Evolutionary conservation across 2,888 invertebrate species (phyloP).

Genomic region (Metallyticus violacea): DNA sequence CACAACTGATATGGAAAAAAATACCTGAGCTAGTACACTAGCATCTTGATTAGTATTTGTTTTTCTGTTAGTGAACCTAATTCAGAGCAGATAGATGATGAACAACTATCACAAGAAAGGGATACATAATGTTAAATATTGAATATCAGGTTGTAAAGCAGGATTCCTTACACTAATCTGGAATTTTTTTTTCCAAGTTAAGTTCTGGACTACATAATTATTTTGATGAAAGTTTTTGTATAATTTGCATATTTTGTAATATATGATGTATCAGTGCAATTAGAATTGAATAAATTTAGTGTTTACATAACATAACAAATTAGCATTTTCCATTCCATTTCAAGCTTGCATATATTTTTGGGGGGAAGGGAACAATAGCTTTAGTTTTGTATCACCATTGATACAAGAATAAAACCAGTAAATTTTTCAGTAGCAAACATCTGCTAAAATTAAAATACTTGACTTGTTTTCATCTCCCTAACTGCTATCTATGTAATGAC

Average conservation of each 20-base stretch:
- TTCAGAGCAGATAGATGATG: too few species aligned
- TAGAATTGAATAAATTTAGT: neutral
- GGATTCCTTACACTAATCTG: neutral
- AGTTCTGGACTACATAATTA: neutral
- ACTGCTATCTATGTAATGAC: too few species aligned
- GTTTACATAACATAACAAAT: neutral
- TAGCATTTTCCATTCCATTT: neutral
- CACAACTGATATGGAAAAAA: neutral
- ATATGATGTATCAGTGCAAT: neutral
- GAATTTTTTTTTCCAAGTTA: neutral
- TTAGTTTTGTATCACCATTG: too few species aligned
- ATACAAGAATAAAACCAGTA: too few species aligned
- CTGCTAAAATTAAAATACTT: too few species aligned
- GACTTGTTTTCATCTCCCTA: too few species aligned
- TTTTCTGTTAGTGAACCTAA: neutral
- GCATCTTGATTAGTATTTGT: neutral
- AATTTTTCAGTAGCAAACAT: too few species aligned
- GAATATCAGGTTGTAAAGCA: neutral
- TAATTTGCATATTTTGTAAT: neutral
- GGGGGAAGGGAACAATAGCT: too few species aligned
- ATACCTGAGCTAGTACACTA: neutral
- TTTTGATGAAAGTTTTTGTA: neutral
- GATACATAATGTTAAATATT: neutral
- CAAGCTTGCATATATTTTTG: too few species aligned
- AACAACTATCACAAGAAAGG: neutral